phyloP scores from a whole-genome alignment of 2,113 vertebrate genomes.

The Mustelus asterias region DNA sequence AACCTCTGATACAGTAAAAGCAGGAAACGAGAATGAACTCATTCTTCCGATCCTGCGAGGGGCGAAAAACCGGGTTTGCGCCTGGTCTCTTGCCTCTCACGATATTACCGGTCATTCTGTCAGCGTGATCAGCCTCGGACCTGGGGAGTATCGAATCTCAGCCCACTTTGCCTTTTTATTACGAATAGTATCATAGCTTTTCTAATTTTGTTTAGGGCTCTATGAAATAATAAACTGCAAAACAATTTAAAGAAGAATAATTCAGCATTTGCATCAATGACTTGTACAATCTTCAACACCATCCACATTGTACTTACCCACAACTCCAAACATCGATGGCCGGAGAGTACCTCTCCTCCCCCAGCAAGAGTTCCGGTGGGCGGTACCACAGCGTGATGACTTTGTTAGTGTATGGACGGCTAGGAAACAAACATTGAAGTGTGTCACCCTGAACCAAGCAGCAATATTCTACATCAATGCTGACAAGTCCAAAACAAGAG shows the following conservation, averaged over 20 bases:
- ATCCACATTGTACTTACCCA: slow-evolving; percentile 67
- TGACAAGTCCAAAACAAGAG: background rate
- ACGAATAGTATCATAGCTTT: background rate
- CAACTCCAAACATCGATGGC: slow-evolving; percentile 99
- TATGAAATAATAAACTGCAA: background rate
- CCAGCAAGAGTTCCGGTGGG: slow-evolving; percentile 88
- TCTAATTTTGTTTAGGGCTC: background rate
- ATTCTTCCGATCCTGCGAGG: background rate
- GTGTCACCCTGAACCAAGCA: slow-evolving; percentile 7
- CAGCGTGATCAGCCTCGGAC: too few species aligned
- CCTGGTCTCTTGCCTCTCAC: too few species aligned
- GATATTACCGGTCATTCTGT: too few species aligned
- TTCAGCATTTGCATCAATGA: background rate
- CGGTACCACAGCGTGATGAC: slow-evolving; percentile 98
- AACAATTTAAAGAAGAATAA: background rate
- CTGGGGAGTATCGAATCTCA: background rate
- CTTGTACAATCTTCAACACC: background rate
- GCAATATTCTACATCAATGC: background rate
- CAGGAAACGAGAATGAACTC: background rate
- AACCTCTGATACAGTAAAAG: background rate
- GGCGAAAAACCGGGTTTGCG: too few species aligned
- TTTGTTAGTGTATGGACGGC: slow-evolving; percentile 98
- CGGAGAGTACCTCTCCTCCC: slow-evolving; percentile 92
- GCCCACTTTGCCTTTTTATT: background rate
- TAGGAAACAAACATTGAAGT: slow-evolving; percentile 46